Evolutionary conservation across 1,140 invertebrate species (phyloP).

Genomic region (Phenacoccus solenopsis): DNA sequence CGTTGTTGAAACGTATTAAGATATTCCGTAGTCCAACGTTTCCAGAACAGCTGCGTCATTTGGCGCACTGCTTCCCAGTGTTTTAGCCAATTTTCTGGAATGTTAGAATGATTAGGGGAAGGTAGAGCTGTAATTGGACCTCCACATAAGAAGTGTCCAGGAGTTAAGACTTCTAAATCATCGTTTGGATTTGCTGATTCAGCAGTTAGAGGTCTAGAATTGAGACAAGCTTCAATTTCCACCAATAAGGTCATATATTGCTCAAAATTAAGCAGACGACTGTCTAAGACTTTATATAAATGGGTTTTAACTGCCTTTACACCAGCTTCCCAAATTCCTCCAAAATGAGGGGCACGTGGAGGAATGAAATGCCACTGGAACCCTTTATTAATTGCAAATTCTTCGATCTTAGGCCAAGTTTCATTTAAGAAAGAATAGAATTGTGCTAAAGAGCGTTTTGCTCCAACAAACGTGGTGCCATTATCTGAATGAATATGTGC

Average conservation of each 20-base stretch:
- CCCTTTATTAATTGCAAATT: neutral
- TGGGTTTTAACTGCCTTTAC: slow-evolving; percentile 29
- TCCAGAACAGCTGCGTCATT: too few relatives aligned
- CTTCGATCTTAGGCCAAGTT: neutral
- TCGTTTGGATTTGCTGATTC: too few relatives aligned
- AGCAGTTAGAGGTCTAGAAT: too few relatives aligned
- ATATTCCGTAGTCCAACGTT: too few relatives aligned
- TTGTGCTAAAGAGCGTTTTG: slow-evolving; percentile 2
- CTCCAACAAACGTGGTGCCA: slow-evolving; percentile 24
- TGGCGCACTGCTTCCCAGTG: too few relatives aligned
- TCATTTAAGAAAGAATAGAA: neutral
- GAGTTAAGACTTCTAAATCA: too few relatives aligned
- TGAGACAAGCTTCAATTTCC: too few relatives aligned
- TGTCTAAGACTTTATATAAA: slow-evolving; percentile 22
- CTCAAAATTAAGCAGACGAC: slow-evolving; percentile 22
- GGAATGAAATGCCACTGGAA: slow-evolving; percentile 29
- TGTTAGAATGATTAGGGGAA: too few relatives aligned
- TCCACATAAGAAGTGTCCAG: too few relatives aligned
- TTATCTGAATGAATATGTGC: slow-evolving; percentile 21
- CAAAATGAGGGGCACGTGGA: slow-evolving; percentile 27
- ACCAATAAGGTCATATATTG: slow-evolving; percentile 24
- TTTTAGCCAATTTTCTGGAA: too few relatives aligned
- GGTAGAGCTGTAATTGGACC: too few relatives aligned
- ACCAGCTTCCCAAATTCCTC: slow-evolving; percentile 30
- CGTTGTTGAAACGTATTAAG: too few relatives aligned